phyloP scores from a whole-genome alignment of 35 echinoderm and acorn worm species.

The Lytechinus variegatus region DNA sequence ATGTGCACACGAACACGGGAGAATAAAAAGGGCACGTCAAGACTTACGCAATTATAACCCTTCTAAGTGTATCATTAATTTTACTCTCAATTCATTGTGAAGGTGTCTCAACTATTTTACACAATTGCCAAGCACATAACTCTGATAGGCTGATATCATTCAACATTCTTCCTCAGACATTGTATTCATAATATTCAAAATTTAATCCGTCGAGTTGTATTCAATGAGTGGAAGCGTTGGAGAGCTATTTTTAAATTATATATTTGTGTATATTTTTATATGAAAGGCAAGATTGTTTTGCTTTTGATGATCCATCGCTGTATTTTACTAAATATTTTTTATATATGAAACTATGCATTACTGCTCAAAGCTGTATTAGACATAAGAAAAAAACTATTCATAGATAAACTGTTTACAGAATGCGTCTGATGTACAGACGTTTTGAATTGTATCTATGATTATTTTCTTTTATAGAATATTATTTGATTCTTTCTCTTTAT shows the following conservation, averaged over 20 bases:
- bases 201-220: background rate
- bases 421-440: constrained; percentile 48
- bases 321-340: constrained; percentile 48
- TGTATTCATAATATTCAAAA: background rate
- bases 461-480: constrained; percentile 50
- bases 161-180: background rate
- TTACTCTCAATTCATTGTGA: background rate
- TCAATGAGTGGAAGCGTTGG: background rate
- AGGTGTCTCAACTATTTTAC: too few species aligned
- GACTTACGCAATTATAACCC: background rate
- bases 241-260: constrained; percentile 18
- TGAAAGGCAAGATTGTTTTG: constrained; percentile 4
- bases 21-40: background rate
- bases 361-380: constrained; percentile 53
- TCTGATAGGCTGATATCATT: too few species aligned
- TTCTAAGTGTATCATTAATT: background rate
- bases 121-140: too few species aligned
- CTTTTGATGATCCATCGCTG: background rate
- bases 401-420: background rate
- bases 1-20: background rate
- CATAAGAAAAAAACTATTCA: background rate
- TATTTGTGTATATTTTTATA: constrained; percentile 44
- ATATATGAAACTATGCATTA: constrained; percentile 47
- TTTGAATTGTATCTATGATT: constrained; percentile 44
- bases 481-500: constrained; percentile 43